Evolutionary conservation across 2,113 vertebrate species (phyloP).

Genomic region (Cepphus grylle): DNA sequence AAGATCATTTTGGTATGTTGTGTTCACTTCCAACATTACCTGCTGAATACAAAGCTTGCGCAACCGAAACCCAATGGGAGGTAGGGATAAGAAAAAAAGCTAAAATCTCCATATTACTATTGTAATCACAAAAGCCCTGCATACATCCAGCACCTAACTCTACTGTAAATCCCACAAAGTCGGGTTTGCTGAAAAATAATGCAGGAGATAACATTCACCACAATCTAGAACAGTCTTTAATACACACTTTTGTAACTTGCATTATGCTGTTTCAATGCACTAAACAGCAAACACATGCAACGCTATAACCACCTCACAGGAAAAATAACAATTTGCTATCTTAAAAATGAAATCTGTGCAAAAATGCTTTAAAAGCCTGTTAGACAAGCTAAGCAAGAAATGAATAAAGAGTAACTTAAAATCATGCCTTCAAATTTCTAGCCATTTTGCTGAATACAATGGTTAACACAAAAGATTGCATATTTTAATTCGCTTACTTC

Average conservation of each 20-base stretch:
- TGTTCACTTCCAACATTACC: neutral
- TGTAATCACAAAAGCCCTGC: neutral
- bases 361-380: neutral
- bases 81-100: neutral
- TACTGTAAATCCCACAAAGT: neutral
- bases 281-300: neutral
- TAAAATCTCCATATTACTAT: neutral
- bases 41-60: neutral
- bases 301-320: fast-evolving
- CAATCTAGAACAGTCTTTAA: neutral
- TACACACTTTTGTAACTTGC: neutral
- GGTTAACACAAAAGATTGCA: neutral
- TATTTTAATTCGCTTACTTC: neutral
- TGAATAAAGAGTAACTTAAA: neutral
- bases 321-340: neutral
- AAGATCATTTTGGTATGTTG: neutral
- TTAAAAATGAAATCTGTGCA: neutral
- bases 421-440: neutral
- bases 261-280: neutral
- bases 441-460: neutral
- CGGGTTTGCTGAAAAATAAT: neutral
- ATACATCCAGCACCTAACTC: neutral
- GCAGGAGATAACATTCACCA: neutral
- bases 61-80: neutral
- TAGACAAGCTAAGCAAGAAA: neutral